Evolutionary conservation across 1,140 invertebrate species (phyloP).

Genomic region (Mylabris phalerata): DNA sequence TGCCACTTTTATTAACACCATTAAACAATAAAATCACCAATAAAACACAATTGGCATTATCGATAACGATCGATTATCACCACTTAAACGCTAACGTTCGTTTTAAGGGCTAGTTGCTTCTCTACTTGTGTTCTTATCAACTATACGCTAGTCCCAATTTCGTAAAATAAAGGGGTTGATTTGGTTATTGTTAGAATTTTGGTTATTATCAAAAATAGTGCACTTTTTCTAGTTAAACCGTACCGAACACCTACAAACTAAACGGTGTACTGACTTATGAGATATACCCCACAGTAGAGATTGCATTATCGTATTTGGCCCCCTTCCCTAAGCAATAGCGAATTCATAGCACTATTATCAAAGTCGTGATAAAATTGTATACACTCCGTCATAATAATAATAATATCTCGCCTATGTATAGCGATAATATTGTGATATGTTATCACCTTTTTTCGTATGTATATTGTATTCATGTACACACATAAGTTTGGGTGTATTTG

Average conservation of each 20-base stretch:
- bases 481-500: neutral
- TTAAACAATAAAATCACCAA: neutral
- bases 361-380: constrained; percentile 31
- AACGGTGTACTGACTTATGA: constrained; percentile 18
- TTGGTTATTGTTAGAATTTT: neutral
- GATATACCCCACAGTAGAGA: constrained; percentile 20
- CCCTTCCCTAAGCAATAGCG: constrained; percentile 27
- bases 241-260: constrained; percentile 20
- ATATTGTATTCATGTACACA: neutral
- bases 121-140: neutral
- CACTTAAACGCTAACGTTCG: neutral
- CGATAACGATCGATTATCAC: neutral
- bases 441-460: constrained; percentile 31
- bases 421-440: constrained; percentile 32
- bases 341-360: constrained; percentile 35
- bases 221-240: neutral
- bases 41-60: neutral
- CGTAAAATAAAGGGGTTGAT: neutral
- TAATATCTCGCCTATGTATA: constrained; percentile 14
- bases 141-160: neutral
- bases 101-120: neutral
- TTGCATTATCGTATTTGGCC: constrained; percentile 21
- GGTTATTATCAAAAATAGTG: neutral
- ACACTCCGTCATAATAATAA: constrained; percentile 34
- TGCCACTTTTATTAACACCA: too few relatives aligned